Conservation (phyloP, 2,888 invertebrate genomes). For the Hybos culiciformis region DNA sequence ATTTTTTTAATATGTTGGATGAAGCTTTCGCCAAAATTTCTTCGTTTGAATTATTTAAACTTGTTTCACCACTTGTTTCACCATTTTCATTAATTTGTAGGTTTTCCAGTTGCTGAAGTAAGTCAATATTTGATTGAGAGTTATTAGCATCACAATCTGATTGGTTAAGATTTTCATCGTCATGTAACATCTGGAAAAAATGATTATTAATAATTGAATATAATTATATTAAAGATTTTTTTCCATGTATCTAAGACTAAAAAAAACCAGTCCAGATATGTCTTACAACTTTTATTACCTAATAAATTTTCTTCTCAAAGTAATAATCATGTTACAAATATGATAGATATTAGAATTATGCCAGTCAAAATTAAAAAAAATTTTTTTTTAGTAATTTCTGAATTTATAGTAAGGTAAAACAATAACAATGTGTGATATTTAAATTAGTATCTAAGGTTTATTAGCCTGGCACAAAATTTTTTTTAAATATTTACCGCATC, state of each 20-base stretch:
- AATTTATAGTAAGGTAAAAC: not conserved
- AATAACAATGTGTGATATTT: no score
- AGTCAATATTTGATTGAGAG: slow-evolving; percentile 40
- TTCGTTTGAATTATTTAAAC: slow-evolving; percentile 27
- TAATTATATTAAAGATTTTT: no score
- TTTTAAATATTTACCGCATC: slow-evolving; percentile 40
- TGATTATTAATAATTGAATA: not conserved
- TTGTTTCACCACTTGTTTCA: slow-evolving; percentile 8
- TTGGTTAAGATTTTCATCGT: slow-evolving; percentile 25
- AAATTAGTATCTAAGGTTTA: no score
- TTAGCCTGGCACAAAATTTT: no score
- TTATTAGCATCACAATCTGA: slow-evolving; percentile 32
- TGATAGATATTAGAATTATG: no score
- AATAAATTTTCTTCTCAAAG: no score
- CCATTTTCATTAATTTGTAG: slow-evolving; percentile 38
- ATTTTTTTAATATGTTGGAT: slow-evolving; percentile 46
- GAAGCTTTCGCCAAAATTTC: slow-evolving; percentile 43
- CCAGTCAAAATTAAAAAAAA: no score
- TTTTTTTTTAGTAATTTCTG: not conserved
- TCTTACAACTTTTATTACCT: no score
- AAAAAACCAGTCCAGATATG: no score
- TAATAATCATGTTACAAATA: no score
- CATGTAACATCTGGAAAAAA: slow-evolving; percentile 38
- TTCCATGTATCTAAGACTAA: no score
- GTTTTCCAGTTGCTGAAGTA: slow-evolving; percentile 49